These are phyloP conservation scores for Sebastes diploproa DNA, from an alignment of 2,797 vertebrate genomes.

Conservation along the genomic window DNA sequence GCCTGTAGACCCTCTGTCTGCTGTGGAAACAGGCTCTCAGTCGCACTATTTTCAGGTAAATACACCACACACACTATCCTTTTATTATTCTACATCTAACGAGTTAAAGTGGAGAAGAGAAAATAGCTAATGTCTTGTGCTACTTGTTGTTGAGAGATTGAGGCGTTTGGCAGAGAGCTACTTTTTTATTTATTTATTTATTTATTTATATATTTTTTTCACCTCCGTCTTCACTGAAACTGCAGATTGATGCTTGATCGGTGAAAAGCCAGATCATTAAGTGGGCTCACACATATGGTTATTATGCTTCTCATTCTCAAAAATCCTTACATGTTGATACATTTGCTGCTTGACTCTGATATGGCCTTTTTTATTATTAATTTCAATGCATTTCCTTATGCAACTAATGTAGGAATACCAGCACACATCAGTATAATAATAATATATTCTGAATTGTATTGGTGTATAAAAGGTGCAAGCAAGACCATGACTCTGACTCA, in stretches of 20 bases:
- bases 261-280: slow-evolving; percentile 16
- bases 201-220: neutral
- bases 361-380: slow-evolving; percentile 33
- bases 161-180: slow-evolving; percentile 56
- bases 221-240: slow-evolving; percentile 43
- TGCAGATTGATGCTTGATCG: slow-evolving; percentile 51
- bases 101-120: neutral
- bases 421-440: neutral
- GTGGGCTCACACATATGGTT: slow-evolving; percentile 1
- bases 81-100: neutral
- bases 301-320: neutral
- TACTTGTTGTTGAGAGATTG: slow-evolving; percentile 74
- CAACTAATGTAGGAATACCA: neutral
- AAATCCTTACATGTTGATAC: neutral
- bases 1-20: slow-evolving; percentile 83
- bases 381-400: slow-evolving; percentile 15
- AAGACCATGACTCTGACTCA: slow-evolving; percentile 53
- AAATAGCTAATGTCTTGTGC: slow-evolving; percentile 39
- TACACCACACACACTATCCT: neutral
- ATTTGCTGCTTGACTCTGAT: slow-evolving; percentile 11
- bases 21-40: slow-evolving; percentile 81
- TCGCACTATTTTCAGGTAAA: slow-evolving; percentile 87
- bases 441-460: neutral
- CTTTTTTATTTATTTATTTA: slow-evolving; percentile 43
- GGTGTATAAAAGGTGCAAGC: neutral